Evolutionary conservation across 1,140 invertebrate genomes (phyloP).

Genomic region (Bombus waltoni): DNA sequence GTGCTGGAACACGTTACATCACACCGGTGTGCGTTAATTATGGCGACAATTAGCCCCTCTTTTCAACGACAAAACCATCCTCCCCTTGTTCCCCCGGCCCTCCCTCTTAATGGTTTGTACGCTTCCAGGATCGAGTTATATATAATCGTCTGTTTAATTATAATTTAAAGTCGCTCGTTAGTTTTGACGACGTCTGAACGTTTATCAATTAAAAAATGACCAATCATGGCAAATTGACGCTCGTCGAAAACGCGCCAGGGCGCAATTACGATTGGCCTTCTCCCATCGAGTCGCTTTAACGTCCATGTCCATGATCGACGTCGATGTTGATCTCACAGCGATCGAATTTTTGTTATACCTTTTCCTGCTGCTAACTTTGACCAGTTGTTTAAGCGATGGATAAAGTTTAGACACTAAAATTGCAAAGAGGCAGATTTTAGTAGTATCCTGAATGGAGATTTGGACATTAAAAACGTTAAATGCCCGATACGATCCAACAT

Average conservation of each 20-base stretch:
- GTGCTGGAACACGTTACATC: conserved; percentile 48
- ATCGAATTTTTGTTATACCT: background rate
- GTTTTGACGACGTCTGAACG: background rate
- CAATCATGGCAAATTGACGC: background rate
- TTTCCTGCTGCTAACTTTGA: background rate
- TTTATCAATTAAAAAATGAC: conserved; percentile 26
- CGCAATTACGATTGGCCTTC: conserved; percentile 1
- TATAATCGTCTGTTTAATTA: conserved; percentile 40
- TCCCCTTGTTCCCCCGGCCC: no score
- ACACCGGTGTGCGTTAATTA: conserved; percentile 54
- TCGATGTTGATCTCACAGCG: background rate
- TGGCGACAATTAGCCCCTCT: conserved; percentile 52
- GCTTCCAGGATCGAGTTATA: background rate
- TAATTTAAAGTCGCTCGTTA: conserved; percentile 44
- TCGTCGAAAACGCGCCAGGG: background rate
- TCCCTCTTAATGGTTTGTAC: background rate
- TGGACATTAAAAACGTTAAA: no score
- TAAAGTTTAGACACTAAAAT: background rate
- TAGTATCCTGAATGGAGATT: no score
- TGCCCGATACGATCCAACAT: no score
- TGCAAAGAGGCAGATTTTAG: background rate
- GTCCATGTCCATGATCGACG: background rate
- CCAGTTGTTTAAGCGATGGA: no score
- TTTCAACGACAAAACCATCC: conserved; percentile 5
- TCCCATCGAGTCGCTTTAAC: background rate